These are phyloP conservation scores for Pseudolaguvia tuberculata DNA, from an alignment of 2,113 vertebrate species.

Conservation along the genomic window DNA sequence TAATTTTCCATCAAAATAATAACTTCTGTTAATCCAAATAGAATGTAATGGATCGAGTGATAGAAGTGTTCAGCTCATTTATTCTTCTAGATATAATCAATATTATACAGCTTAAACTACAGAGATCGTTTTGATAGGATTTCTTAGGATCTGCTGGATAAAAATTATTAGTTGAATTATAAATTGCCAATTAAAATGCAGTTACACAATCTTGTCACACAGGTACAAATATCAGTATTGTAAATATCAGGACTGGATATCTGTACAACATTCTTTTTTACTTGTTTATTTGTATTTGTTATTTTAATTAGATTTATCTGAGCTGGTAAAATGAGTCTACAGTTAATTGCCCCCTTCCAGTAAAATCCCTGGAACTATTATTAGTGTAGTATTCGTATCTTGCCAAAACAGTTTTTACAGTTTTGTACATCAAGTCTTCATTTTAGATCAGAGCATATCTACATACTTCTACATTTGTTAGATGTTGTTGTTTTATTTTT, in stretches of 20 bases:
- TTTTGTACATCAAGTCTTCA: not conserved
- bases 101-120: not conserved
- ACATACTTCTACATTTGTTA: no score
- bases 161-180: not conserved
- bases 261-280: no score
- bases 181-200: not conserved
- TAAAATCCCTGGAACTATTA: not conserved
- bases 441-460: not conserved
- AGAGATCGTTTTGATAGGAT: not conserved
- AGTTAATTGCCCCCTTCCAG: not conserved
- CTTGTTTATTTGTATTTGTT: not conserved
- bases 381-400: not conserved
- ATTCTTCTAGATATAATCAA: no score
- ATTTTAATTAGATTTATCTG: no score
- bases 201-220: no score
- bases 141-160: not conserved
- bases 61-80: not conserved
- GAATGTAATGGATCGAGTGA: not conserved
- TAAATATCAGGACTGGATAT: no score
- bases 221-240: not conserved
- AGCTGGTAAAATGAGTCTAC: not conserved
- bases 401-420: no score
- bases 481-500: not conserved
- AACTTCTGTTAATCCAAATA: not conserved
- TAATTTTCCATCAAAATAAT: not conserved